A percentile compares a stretch with the other conserved stretches of the same genome.
Conservation (phyloP, 2,113 vertebrate species). For the Thamnophis sirtalis region DNA sequence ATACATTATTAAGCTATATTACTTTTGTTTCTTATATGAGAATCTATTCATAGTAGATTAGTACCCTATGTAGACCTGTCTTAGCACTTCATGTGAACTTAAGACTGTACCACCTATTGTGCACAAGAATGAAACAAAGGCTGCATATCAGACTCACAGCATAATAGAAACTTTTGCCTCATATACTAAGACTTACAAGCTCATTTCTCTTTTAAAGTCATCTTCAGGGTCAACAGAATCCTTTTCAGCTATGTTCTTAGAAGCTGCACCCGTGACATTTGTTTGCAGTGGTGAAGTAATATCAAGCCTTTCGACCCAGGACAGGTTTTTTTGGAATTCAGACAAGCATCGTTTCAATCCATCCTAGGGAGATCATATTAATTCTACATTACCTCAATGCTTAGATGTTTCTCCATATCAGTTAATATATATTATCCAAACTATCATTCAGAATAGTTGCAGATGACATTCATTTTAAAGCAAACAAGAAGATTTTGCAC, state of each 20-base stretch:
- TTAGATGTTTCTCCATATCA: background rate
- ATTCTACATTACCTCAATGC: background rate
- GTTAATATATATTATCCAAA: background rate
- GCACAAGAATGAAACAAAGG: rapidly evolving
- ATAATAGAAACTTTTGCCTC: background rate
- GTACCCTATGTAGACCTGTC: background rate
- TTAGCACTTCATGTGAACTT: background rate
- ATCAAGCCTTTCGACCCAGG: slow-evolving; percentile 90
- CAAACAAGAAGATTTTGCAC: background rate
- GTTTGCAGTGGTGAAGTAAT: slow-evolving; percentile 73
- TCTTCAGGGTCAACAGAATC: slow-evolving; percentile 77
- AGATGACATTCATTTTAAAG: background rate
- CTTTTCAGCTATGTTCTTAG: slow-evolving; percentile 33
- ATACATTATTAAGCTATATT: background rate
- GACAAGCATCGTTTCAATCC: slow-evolving; percentile 82
- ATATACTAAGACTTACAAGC: slow-evolving; percentile 78
- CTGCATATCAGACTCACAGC: rapidly evolving
- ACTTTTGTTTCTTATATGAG: background rate
- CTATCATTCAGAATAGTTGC: background rate
- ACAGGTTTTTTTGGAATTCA: slow-evolving; percentile 78
- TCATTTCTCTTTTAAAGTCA: slow-evolving; percentile 96
- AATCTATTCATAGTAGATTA: background rate
- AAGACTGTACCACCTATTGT: background rate
- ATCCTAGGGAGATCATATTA: slow-evolving; percentile 63
- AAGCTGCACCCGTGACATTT: slow-evolving; percentile 58